Percentiles rank a stretch among this genome's conserved stretches.
phyloP scores from a whole-genome alignment of 2,888 invertebrate species.

The Unio pictorum region DNA sequence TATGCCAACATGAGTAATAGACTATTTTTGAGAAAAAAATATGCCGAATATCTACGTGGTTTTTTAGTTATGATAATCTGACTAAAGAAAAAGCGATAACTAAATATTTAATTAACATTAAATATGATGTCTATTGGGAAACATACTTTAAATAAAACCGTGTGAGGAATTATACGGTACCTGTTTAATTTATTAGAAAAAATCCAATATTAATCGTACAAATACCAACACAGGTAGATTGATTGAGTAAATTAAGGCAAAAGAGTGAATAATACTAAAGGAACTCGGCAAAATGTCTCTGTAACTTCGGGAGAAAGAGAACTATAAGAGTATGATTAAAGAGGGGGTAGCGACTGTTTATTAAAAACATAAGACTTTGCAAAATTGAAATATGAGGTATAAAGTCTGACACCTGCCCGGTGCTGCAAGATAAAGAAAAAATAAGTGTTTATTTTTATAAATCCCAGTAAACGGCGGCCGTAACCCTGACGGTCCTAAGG shows the following conservation, averaged over 20 bases:
- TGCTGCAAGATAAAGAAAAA: constrained; percentile 36
- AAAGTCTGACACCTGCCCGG: constrained; percentile 39
- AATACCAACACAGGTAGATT: no score
- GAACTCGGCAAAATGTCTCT: constrained; percentile 27
- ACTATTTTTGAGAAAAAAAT: no score
- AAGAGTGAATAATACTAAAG: constrained; percentile 16
- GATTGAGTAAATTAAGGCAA: neutral
- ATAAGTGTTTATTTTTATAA: constrained; percentile 13
- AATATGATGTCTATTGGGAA: no score
- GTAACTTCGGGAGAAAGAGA: constrained; percentile 28
- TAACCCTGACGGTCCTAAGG: constrained; percentile 35
- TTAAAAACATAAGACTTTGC: constrained; percentile 39
- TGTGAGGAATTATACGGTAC: no score
- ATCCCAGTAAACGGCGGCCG: constrained; percentile 34
- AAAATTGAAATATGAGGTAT: constrained; percentile 34
- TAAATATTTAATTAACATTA: no score
- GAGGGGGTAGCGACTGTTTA: constrained; percentile 34
- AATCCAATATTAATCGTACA: no score
- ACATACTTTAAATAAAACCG: no score
- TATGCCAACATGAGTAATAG: no score
- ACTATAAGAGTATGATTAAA: neutral
- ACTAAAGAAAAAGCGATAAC: no score
- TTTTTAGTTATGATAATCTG: no score
- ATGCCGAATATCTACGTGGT: no score
- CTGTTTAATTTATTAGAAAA: no score